phyloP scores from a whole-genome alignment of 2,797 vertebrate genomes.

The Brachyalestes nurse region DNA sequence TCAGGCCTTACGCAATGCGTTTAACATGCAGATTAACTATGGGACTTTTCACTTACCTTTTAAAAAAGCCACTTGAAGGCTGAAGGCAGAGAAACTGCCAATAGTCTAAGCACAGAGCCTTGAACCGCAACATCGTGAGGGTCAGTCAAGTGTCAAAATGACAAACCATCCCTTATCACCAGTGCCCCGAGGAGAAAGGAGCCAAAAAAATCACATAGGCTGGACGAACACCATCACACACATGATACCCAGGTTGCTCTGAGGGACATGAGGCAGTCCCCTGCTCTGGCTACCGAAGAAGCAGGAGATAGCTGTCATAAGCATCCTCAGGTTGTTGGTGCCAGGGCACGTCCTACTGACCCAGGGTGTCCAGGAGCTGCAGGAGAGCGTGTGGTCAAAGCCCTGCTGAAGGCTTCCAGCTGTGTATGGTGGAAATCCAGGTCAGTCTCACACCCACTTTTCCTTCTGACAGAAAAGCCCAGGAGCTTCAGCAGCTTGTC shows the following conservation, averaged over 20 bases:
- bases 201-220: background rate
- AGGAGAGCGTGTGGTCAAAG: background rate
- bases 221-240: background rate
- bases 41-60: constrained; percentile 81
- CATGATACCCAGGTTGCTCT: background rate
- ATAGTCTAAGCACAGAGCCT: constrained; percentile 97
- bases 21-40: background rate
- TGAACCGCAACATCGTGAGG: constrained; percentile 93
- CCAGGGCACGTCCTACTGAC: background rate
- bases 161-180: background rate
- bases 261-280: background rate
- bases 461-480: constrained; percentile 10
- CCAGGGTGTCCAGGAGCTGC: background rate
- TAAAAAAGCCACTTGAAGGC: constrained; percentile 90
- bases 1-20: background rate
- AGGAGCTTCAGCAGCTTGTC: constrained; percentile 5
- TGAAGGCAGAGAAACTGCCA: constrained; percentile 97
- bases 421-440: constrained; percentile 70
- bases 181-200: background rate
- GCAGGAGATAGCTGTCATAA: background rate
- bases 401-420: background rate
- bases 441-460: constrained; percentile 65
- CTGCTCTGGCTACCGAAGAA: background rate
- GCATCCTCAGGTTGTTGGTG: constrained; percentile 11
- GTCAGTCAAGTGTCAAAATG: constrained; percentile 27